Conservation (phyloP, 2,797 vertebrate species). For the Argyrosomus regius region DNA sequence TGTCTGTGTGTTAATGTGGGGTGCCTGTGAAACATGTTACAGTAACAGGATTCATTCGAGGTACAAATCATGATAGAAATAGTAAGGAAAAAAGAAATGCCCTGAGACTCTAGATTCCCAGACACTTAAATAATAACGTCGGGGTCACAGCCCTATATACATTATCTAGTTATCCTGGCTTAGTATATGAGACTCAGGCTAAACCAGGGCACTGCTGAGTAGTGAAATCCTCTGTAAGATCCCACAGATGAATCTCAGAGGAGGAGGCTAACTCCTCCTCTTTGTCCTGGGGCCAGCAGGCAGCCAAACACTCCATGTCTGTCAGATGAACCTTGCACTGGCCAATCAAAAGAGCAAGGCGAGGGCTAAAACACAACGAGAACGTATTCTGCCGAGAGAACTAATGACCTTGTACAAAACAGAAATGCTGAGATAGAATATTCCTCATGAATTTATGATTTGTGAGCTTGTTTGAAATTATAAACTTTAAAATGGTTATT, state of each 20-base stretch:
- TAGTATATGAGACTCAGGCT: conserved; percentile 46
- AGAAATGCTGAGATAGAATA: conserved; percentile 30
- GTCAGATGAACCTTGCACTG: conserved; percentile 60
- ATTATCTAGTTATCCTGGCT: conserved; percentile 39
- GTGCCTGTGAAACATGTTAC: background rate
- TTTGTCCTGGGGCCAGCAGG: conserved; percentile 59
- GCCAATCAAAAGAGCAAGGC: conserved; percentile 35
- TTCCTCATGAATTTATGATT: conserved; percentile 21
- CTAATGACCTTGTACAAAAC: conserved; percentile 26
- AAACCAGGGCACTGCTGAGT: conserved; percentile 66
- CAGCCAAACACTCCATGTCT: conserved; percentile 63
- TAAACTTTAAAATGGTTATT: background rate
- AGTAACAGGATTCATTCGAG: conserved; percentile 17
- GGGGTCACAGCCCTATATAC: conserved; percentile 14
- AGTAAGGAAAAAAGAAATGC: background rate
- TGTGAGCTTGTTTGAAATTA: conserved; percentile 26
- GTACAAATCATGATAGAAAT: conserved; percentile 23
- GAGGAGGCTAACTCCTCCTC: conserved; percentile 59
- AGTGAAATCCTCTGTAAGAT: conserved; percentile 69
- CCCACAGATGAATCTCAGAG: conserved; percentile 65
- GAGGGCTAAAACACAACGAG: conserved; percentile 1
- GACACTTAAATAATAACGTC: conserved; percentile 19
- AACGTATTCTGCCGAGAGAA: conserved; percentile 13
- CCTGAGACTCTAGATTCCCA: conserved; percentile 17
- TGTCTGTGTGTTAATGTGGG: background rate